phyloP scores from a whole-genome alignment of 2,888 invertebrate genomes.

The Zhuqinia jingwanae region DNA sequence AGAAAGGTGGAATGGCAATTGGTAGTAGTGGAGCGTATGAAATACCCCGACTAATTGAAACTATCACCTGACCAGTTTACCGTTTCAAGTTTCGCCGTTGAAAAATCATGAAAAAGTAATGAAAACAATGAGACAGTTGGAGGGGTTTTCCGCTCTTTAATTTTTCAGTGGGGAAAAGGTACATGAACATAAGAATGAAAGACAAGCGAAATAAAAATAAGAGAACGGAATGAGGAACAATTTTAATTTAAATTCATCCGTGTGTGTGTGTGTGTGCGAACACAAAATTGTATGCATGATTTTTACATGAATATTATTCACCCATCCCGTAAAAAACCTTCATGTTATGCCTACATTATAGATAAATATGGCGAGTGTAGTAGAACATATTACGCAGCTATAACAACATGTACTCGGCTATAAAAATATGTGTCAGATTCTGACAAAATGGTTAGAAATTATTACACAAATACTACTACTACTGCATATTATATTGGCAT shows the following conservation, averaged over 20 bases:
- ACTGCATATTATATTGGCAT: conserved; percentile 42
- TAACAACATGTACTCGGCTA: conserved; percentile 12
- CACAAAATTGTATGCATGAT: neutral
- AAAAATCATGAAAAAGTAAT: neutral
- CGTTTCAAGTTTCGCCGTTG: neutral
- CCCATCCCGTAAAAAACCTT: neutral
- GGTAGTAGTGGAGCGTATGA: too few species aligned
- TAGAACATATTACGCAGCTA: conserved; percentile 1
- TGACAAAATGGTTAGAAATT: conserved; percentile 38
- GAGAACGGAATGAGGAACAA: neutral
- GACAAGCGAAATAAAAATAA: neutral
- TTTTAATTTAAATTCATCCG: neutral
- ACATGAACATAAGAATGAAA: neutral
- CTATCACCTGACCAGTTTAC: neutral
- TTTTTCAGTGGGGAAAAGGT: conserved; percentile 13
- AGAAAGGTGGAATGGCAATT: too few species aligned
- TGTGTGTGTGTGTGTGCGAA: neutral
- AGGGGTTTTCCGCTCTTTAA: conserved; percentile 24
- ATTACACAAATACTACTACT: conserved; percentile 32
- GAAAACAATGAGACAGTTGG: neutral
- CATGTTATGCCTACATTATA: neutral
- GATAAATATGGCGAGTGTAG: conserved; percentile 4
- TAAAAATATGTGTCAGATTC: conserved; percentile 17
- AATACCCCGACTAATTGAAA: too few species aligned
- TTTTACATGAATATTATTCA: neutral